Evolutionary conservation across 2,888 invertebrate species (phyloP).

Genomic region (Tanypteryx hageni): DNA sequence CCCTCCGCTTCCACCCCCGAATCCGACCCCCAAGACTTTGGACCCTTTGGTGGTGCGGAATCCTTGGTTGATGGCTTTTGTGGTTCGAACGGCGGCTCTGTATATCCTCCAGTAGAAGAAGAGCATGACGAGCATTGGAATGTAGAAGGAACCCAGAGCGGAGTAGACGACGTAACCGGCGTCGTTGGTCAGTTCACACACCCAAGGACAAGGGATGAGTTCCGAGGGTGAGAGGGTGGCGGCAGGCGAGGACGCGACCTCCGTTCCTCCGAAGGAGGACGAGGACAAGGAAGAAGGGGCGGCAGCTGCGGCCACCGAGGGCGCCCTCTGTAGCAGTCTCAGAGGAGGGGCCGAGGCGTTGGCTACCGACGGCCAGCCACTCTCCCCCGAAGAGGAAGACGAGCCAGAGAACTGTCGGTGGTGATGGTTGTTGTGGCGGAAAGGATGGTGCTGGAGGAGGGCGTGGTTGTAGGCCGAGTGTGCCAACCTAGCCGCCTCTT

Average conservation of each 20-base stretch:
- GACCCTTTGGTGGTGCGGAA: slow-evolving; percentile 90
- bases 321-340: slow-evolving; percentile 60
- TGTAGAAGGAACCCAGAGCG: slow-evolving; percentile 97
- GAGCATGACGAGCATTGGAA: slow-evolving; percentile 98
- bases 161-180: slow-evolving; percentile 98
- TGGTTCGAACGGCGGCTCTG: slow-evolving; percentile 93
- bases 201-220: slow-evolving; percentile 83
- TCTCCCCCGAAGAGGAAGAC: slow-evolving; percentile 40
- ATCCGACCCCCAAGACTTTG: slow-evolving; percentile 74
- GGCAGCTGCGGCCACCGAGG: slow-evolving; percentile 42
- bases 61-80: slow-evolving; percentile 94
- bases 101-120: slow-evolving; percentile 99
- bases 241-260: slow-evolving; percentile 43
- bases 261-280: slow-evolving; percentile 19
- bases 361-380: neutral
- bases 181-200: slow-evolving; percentile 94
- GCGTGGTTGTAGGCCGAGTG: neutral
- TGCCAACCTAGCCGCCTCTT: slow-evolving; percentile 31
- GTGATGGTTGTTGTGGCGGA: slow-evolving; percentile 33
- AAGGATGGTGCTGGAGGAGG: slow-evolving; percentile 71
- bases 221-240: slow-evolving; percentile 69
- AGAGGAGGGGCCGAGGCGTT: slow-evolving; percentile 6
- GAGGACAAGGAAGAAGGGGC: slow-evolving; percentile 30
- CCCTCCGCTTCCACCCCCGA: slow-evolving; percentile 66
- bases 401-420: neutral